Conservation (phyloP, 1,140 invertebrate genomes). For the honey bee (Apis mellifera) region Amel_HAv3.1 CM009940.2:7686501-7687000, state of each 20-base stretch:
- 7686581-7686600: neutral
- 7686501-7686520: conserved; percentile 24
- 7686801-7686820: conserved; percentile 2
- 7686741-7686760: neutral
- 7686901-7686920: conserved; percentile 44
- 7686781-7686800: conserved; percentile 27
- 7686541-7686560: conserved; percentile 47
- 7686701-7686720: conserved; percentile 17
- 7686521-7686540: conserved; percentile 35
- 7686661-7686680: neutral
- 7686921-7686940: conserved; percentile 62
- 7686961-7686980: conserved; percentile 47
- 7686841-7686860: neutral
- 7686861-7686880: conserved; percentile 23
- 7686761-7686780: conserved; percentile 16
- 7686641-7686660: conserved; percentile 9
- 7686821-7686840: no score
- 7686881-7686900: conserved; percentile 63
- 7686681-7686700: conserved; percentile 30
- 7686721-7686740: neutral
- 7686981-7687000: conserved; percentile 77
- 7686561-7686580: conserved; percentile 28
- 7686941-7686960: conserved; percentile 49
- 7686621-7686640: neutral
- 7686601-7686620: conserved; percentile 36